phyloP scores from a whole-genome alignment of 2,113 vertebrate species.

The Chascanopsetta lugubris region DNA sequence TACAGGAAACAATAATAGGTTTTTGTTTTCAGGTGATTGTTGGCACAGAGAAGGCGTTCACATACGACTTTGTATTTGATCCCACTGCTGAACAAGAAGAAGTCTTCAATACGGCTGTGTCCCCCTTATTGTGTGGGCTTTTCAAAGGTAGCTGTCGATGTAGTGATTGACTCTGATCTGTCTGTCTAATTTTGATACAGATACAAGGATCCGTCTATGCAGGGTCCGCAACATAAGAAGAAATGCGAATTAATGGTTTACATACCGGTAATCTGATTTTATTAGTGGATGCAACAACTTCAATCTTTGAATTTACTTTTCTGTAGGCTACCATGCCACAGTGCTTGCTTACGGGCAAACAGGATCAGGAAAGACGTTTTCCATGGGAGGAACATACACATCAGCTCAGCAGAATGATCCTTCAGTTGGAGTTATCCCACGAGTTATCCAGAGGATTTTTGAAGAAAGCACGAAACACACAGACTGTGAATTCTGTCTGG shows the following conservation, averaged over 20 bases:
- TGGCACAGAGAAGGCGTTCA: conserved; percentile 91
- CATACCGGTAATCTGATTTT: neutral
- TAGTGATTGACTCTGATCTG: neutral
- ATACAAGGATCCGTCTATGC: neutral
- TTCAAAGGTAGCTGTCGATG: conserved; percentile 86
- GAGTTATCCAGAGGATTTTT: conserved; percentile 89
- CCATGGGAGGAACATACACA: conserved; percentile 95
- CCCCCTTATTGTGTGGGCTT: conserved; percentile 86
- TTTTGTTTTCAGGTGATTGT: conserved; percentile 86
- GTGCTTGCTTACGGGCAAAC: conserved; percentile 96
- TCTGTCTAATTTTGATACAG: neutral
- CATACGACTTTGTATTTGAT: conserved; percentile 95
- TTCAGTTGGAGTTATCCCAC: conserved; percentile 90
- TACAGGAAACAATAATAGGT: no score
- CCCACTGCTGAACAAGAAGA: conserved; percentile 93
- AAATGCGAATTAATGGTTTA: neutral
- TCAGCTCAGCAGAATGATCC: conserved; percentile 88
- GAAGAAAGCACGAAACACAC: conserved; percentile 82
- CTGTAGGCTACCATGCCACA: conserved; percentile 92
- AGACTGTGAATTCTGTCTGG: conserved; percentile 85
- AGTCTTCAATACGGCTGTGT: conserved; percentile 87
- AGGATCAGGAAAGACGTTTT: conserved; percentile 95
- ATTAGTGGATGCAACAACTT: neutral
- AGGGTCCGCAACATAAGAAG: neutral
- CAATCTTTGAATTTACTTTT: conserved; percentile 13